Conservation (phyloP, 2,113 vertebrate species). For the Uria aalge region DNA sequence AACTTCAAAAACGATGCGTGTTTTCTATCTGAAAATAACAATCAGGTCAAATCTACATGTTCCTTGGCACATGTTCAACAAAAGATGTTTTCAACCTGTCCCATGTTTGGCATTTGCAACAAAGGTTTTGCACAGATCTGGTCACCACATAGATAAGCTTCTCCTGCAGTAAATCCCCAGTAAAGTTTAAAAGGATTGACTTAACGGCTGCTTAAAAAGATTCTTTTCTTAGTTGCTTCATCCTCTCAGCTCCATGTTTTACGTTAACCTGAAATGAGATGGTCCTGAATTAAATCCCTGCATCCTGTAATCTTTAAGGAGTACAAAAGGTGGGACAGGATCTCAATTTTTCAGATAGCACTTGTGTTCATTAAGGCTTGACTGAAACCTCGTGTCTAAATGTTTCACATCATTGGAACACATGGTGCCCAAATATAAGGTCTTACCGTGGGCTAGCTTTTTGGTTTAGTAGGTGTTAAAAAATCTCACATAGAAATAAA, state of each 20-base stretch:
- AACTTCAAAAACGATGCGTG: neutral
- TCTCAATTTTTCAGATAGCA: neutral
- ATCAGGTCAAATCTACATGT: neutral
- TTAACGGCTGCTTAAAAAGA: neutral
- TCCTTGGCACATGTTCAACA: neutral
- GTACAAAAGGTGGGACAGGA: neutral
- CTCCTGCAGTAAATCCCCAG: neutral
- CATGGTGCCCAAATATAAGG: neutral
- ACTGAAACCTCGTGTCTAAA: neutral
- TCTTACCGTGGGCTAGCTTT: neutral
- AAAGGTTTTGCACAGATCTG: neutral
- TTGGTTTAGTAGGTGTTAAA: neutral
- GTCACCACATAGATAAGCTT: neutral
- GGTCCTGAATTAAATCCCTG: neutral
- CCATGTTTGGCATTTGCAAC: neutral
- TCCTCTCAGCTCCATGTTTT: neutral
- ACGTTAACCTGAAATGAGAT: neutral
- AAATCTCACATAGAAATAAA: neutral
- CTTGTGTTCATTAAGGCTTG: neutral
- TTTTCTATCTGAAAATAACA: neutral
- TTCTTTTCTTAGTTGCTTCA: neutral
- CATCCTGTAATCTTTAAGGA: neutral
- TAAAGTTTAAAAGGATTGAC: conserved; percentile 2
- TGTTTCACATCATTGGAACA: neutral
- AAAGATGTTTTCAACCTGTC: neutral